Percentiles rank a stretch among this genome's conserved stretches.
Evolutionary conservation across 2,888 invertebrate genomes (phyloP).

Genomic region (Venustoraphidia nigricollis): DNA sequence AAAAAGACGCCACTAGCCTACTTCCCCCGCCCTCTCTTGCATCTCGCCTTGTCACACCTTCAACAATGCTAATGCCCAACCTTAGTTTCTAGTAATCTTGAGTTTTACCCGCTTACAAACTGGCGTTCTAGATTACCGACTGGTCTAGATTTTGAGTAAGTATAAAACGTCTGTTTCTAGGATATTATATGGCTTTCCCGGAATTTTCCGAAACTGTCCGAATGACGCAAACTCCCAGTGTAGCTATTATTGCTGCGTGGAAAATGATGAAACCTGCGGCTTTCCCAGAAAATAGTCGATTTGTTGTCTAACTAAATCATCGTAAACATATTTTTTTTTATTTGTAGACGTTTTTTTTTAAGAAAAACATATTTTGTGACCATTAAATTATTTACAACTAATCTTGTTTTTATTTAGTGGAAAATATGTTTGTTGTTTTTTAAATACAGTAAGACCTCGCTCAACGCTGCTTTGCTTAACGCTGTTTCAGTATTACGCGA

Average conservation of each 20-base stretch:
- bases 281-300: conserved; percentile 20
- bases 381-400: no score
- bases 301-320: conserved; percentile 8
- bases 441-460: no score
- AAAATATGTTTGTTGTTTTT: no score
- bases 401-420: no score
- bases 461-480: no score
- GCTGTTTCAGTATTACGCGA: no score
- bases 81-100: no score
- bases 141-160: neutral
- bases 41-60: no score
- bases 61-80: no score
- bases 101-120: neutral
- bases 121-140: no score
- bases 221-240: conserved; percentile 20
- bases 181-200: conserved; percentile 23
- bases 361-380: neutral
- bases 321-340: neutral
- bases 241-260: conserved; percentile 23
- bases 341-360: neutral
- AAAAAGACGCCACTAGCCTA: no score
- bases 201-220: conserved; percentile 20
- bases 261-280: conserved; percentile 23
- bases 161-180: conserved; percentile 11
- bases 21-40: no score